Base-by-base conservation (phyloP, 1,140 invertebrate genomes). In the Babylonia areolata region DNA sequence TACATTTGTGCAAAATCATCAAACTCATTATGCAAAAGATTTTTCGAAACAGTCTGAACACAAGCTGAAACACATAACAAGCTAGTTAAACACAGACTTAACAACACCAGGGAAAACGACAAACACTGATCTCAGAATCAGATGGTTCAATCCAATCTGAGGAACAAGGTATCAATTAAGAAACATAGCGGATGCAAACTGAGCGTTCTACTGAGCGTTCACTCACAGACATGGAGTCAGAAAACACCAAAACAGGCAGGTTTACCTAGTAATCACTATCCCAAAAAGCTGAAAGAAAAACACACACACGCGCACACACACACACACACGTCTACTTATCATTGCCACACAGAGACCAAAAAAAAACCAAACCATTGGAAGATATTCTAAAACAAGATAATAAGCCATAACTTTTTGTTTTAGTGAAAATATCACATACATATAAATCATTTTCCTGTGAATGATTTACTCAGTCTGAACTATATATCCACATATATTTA, bases 181-280 rank as follows among this genome's bases (percentile, higher is more conserved):
- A 64, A 12, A 64, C 28, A 23, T 64, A 64, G 58, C 75, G 40
- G 20, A 37, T 35, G 40, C 40, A 78, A 78, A 35, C 75, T 39
- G n/a, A 33, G 35, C 20, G 33, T 20, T 64, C 75, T 78, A 78
- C 31, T 17, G 35, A 78, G 46, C 75, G n/a, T 42, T 35, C 75
- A 78, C 12, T 78, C 78, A 80, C 78, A 28, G 39, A 81, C 80
- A 81, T n/a, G 35, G 17, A 11, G 9, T n/a, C 42, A 78, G 11
- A 54, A 33, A 54, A n/a, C 54, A 42, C 46, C n/a, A 81, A 33
- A 85, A 85, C 82, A 85, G 37, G 84, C 64, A 84, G n/a, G 40
- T 39, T 90, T 90, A 90, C 91, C 91, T 92, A 90, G 85, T 88
- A 89, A 88, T 92, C 90, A 91, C 91, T 92, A 89, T 92, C 90